phyloP scores from a whole-genome alignment of 2,113 vertebrate genomes.

The Petroica traversi region DNA sequence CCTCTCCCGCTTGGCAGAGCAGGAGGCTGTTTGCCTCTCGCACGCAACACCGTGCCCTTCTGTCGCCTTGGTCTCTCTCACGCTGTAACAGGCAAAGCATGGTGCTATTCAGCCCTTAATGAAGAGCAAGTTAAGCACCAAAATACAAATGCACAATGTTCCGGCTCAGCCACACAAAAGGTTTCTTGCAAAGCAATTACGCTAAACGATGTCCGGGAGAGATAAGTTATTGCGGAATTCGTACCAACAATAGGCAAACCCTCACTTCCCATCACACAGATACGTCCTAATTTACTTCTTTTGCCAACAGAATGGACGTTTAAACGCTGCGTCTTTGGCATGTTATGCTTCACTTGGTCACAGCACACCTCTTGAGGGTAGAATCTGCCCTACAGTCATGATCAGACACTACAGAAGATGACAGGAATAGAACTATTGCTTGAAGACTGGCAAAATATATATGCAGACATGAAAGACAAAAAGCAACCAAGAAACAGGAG shows the following conservation, averaged over 20 bases:
- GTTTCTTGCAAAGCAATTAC: constrained; percentile 22
- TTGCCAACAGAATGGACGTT: background rate
- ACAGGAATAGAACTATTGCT: background rate
- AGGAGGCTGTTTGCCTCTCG: background rate
- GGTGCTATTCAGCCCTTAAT: background rate
- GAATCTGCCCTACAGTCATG: background rate
- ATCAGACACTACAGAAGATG: background rate
- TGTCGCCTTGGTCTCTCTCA: background rate
- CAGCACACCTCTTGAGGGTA: constrained; percentile 13
- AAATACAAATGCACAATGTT: background rate
- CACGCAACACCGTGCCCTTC: background rate
- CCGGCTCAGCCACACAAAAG: background rate
- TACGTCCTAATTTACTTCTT: background rate
- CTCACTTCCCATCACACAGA: background rate
- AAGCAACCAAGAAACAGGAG: background rate
- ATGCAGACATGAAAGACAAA: background rate
- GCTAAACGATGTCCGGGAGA: background rate
- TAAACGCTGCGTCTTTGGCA: background rate
- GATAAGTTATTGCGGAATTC: background rate
- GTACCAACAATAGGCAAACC: background rate
- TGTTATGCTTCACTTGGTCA: background rate
- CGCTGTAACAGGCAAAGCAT: background rate
- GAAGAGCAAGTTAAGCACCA: constrained; percentile 11
- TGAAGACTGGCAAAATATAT: background rate
- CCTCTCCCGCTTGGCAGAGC: background rate